phyloP scores from a whole-genome alignment of 30 jellyfish, hydroid and myxozoan genomes.

The Chironex yamaguchii region DNA sequence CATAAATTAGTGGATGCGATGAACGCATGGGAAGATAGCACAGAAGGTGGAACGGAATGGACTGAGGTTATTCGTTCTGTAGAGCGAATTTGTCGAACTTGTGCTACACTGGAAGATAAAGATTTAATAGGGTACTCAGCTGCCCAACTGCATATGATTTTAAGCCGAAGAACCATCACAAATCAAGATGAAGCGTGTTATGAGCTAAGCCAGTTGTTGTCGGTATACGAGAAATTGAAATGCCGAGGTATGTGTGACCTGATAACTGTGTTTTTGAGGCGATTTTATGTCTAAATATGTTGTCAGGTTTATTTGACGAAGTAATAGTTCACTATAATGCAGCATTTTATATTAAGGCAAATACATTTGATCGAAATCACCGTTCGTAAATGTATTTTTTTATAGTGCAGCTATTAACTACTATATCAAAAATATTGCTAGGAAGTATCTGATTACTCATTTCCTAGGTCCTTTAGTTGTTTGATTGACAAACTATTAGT shows the following conservation, averaged over 20 bases:
- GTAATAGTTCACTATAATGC: no score
- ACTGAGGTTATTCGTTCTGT: conserved; percentile 81
- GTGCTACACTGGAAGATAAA: conserved; percentile 55
- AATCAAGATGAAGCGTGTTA: conserved; percentile 74
- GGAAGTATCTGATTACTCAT: no score
- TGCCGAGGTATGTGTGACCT: conserved; percentile 72
- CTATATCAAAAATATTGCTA: no score
- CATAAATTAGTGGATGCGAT: conserved; percentile 79
- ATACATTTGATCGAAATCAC: no score
- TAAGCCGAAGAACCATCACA: conserved; percentile 68
- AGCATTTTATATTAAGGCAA: no score
- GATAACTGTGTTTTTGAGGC: no score
- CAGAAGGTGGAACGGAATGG: conserved; percentile 97
- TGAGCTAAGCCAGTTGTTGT: conserved; percentile 58
- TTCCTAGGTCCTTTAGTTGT: no score
- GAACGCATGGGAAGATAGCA: conserved; percentile 97
- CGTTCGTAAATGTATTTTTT: no score
- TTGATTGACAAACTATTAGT: no score
- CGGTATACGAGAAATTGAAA: conserved; percentile 49
- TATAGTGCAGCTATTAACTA: no score
- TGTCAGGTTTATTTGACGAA: no score
- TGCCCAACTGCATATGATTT: conserved; percentile 67
- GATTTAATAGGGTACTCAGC: conserved; percentile 80
- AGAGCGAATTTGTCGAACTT: conserved; percentile 70
- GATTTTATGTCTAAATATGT: no score